Evolutionary conservation across 2,888 invertebrate species (phyloP), one percentile per base, ranked within the genome.

Genomic region (Deroplatys truncata): DNA sequence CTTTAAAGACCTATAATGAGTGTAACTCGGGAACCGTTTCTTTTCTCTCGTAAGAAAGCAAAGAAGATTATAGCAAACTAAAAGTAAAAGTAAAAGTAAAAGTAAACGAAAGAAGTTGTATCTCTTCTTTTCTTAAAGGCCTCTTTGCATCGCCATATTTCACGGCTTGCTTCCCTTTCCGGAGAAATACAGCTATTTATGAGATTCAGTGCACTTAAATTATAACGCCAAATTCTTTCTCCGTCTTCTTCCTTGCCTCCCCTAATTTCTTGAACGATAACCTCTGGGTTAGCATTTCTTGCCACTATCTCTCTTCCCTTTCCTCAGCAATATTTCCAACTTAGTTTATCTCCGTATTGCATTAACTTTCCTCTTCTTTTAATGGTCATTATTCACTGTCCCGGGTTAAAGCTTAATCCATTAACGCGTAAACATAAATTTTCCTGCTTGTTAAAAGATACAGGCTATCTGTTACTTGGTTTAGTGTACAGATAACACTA

Each of bases 301-400:
- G 82, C 28, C 28, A 35, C 29, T 84, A 87, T 83, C 43, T 83
- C 56, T 2, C 2, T 72, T 83, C 83, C 83, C 31, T 28, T 86
- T 72, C 82, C 82, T 82, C 83, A 28, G 83, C 35, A 31, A 82
- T 87, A 87, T 87, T 85, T 85, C 85, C 28, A 85, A 85, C 85
- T 85, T 72, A 28, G 9, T 87, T 87, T 87, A 87, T 87, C 87
- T 87, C 87, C 31, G 87, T 87, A 28, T 87, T 87, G 87, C 87
- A 87, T 87, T 87, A 87, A 87, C 82, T 87, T 35, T 25, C 29
- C 43, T 35, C 29, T 82, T 25, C 56, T 82, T 86, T 86, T 86
- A 86, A 86, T 72, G 82, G 28, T 87, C 87, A 83, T 87, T 87
- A 87, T 87, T 87, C 87, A 87, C 87, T 87, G 87, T 87, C 87